Conservation (phyloP, 2,888 invertebrate species). For the Petrophora chlorosata region DNA sequence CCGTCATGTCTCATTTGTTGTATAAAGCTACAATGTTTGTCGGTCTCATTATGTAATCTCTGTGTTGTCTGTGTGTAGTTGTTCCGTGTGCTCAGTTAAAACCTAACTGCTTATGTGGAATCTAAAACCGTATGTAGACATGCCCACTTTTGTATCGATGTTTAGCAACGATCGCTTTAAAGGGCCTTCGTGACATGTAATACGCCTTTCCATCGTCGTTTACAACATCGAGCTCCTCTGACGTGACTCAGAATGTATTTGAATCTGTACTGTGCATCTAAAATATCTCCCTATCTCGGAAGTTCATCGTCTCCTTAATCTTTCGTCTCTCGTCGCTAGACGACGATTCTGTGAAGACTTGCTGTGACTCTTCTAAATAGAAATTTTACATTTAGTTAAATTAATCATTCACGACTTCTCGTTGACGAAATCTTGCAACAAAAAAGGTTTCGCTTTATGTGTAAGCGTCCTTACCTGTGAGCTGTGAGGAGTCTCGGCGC, state of each 20-base stretch:
- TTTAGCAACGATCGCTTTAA: constrained; percentile 25
- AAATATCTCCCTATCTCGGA: not conserved
- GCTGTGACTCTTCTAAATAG: not conserved
- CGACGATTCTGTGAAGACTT: not conserved
- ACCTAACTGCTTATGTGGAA: constrained; percentile 14
- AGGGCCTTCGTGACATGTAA: constrained; percentile 22
- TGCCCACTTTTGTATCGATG: constrained; percentile 24
- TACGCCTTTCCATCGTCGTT: constrained; percentile 13
- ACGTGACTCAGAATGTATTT: constrained; percentile 12
- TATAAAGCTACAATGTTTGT: constrained; percentile 39
- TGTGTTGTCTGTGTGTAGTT: constrained; percentile 37
- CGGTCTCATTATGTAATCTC: constrained; percentile 46
- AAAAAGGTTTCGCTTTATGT: constrained; percentile 20
- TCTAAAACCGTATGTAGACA: constrained; percentile 22
- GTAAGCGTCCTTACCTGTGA: constrained; percentile 30
- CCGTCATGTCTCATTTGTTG: constrained; percentile 37
- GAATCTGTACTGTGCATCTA: not conserved
- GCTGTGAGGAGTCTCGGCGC: constrained; percentile 24
- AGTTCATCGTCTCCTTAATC: not conserved
- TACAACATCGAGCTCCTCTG: constrained; percentile 24
- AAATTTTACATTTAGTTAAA: not conserved
- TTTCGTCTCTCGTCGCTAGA: not conserved
- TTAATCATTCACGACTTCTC: not conserved
- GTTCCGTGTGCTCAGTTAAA: constrained; percentile 40
- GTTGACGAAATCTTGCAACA: not conserved